Percentiles rank a stretch among this genome's conserved stretches.
phyloP scores from a whole-genome alignment of 1,140 invertebrate genomes.

The Platyscapa corneri region DNA sequence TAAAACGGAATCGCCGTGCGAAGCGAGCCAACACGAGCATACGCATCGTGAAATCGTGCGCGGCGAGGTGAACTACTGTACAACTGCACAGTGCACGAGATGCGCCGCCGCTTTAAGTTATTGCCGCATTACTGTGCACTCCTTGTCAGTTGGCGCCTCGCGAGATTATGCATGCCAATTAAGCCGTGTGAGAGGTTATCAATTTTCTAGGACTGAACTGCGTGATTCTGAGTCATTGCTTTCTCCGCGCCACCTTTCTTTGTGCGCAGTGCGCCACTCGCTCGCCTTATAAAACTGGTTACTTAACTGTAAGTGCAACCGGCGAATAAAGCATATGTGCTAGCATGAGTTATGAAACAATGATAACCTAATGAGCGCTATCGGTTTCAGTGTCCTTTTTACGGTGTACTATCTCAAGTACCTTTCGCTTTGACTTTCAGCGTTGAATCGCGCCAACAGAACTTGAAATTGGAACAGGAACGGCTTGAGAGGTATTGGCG shows the following conservation, averaged over 20 bases:
- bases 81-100: not conserved
- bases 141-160: not conserved
- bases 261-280: no score
- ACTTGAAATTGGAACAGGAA: not conserved
- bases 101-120: not conserved
- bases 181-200: constrained; percentile 5
- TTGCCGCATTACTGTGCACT: constrained; percentile 3
- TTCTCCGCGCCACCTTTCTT: not conserved
- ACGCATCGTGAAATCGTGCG: constrained; percentile 32
- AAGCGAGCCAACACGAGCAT: not conserved
- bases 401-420: not conserved
- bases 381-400: not conserved
- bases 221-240: not conserved
- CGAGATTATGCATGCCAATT: constrained; percentile 16
- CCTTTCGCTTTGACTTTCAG: not conserved
- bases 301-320: not conserved
- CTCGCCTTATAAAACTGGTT: not conserved
- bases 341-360: not conserved
- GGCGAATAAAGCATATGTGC: not conserved
- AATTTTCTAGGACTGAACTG: not conserved
- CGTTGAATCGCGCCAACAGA: not conserved
- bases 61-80: not conserved
- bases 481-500: not conserved
- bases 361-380: not conserved
- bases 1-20: not conserved